Conservation (phyloP, 2,888 invertebrate genomes). For the Auanema freiburgensis region DNA sequence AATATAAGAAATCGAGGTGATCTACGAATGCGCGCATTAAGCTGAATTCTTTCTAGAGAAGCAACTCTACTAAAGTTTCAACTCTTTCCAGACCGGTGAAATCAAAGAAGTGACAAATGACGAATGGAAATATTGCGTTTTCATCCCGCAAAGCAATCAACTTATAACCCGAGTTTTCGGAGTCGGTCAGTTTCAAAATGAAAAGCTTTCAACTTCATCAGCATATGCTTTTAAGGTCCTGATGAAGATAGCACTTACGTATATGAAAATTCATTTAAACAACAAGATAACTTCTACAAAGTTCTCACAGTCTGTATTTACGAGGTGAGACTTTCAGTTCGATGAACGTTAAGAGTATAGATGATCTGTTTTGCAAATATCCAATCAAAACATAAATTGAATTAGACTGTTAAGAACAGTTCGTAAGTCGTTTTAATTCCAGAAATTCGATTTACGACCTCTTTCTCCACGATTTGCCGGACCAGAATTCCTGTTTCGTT, state of each 20-base stretch:
- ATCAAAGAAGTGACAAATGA: conserved; percentile 27
- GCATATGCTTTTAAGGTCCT: conserved; percentile 19
- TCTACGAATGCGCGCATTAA: too few relatives aligned
- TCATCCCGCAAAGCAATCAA: conserved; percentile 26
- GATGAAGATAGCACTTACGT: conserved; percentile 30
- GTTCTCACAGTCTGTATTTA: conserved; percentile 49
- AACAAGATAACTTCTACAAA: conserved; percentile 30
- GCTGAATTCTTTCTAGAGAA: too few relatives aligned
- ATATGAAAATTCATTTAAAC: conserved; percentile 40
- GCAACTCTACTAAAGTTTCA: too few relatives aligned
- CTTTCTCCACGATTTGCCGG: conserved; percentile 25
- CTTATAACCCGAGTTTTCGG: conserved; percentile 26
- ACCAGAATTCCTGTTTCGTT: conserved; percentile 49
- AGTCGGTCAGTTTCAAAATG: conserved; percentile 11
- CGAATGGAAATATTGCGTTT: conserved; percentile 35
- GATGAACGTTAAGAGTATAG: conserved; percentile 17
- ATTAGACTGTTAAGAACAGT: too few relatives aligned
- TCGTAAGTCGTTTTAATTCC: conserved; percentile 15
- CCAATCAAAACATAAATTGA: too few relatives aligned
- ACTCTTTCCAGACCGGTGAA: not conserved
- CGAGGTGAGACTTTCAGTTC: conserved; percentile 34
- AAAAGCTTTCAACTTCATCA: conserved; percentile 1
- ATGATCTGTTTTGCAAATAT: conserved; percentile 3
- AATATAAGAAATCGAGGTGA: too few relatives aligned
- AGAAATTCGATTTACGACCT: conserved; percentile 44